phyloP scores from a whole-genome alignment of 2,888 invertebrate species.

The Nemotelus nigrinus region DNA sequence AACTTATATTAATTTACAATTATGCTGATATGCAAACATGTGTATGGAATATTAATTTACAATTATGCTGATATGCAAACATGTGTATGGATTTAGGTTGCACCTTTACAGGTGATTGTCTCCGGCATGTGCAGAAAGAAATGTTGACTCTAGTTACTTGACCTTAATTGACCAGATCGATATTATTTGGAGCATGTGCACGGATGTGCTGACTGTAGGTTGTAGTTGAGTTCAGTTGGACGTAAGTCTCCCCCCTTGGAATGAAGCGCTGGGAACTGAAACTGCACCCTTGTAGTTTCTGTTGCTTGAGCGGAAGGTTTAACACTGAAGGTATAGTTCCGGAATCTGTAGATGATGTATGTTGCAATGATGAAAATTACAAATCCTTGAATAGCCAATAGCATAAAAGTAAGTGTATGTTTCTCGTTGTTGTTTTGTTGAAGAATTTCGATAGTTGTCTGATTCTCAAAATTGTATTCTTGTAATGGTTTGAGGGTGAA shows the following conservation, averaged over 20 bases:
- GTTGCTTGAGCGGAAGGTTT: conserved; percentile 16
- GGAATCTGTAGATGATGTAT: conserved; percentile 6
- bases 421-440: neutral
- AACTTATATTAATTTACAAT: no score
- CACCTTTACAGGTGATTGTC: no score
- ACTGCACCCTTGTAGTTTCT: conserved; percentile 13
- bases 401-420: conserved; percentile 5
- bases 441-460: conserved; percentile 4
- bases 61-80: no score
- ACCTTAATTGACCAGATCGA: no score
- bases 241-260: conserved; percentile 28
- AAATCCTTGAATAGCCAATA: conserved; percentile 9
- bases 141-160: no score
- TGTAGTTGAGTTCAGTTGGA: neutral
- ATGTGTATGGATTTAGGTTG: no score
- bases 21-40: no score
- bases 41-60: no score
- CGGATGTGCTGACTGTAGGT: no score
- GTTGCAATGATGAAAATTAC: neutral
- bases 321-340: neutral
- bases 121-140: no score
- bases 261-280: conserved; percentile 23
- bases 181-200: no score
- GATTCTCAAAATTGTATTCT: conserved; percentile 4
- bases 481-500: conserved; percentile 14